Percentiles rank a stretch among this genome's conserved stretches.
These are phyloP conservation scores for Rhyacophila evoluta DNA, from an alignment of 2,888 invertebrate genomes.

Conservation along the genomic window DNA sequence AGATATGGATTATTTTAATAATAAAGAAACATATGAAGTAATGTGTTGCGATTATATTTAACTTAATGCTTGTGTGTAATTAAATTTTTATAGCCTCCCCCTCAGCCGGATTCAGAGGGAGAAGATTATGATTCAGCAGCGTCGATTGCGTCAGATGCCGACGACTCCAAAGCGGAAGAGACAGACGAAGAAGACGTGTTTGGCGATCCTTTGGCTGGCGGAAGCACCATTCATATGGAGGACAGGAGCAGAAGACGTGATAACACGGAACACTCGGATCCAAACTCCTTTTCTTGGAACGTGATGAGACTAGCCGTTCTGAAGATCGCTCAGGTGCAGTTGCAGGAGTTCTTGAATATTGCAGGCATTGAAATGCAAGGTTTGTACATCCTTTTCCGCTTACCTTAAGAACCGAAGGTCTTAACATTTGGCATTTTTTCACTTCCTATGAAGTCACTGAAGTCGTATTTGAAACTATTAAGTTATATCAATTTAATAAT, in stretches of 20 bases:
- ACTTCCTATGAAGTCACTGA: too few relatives aligned
- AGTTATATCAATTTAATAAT: too few relatives aligned
- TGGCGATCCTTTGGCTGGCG: conserved; percentile 64
- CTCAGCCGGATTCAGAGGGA: conserved; percentile 78
- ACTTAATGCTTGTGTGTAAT: too few relatives aligned
- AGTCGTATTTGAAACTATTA: too few relatives aligned
- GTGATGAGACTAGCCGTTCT: conserved; percentile 92
- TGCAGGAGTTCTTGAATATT: conserved; percentile 88
- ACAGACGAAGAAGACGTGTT: conserved; percentile 87
- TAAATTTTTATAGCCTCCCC: conserved; percentile 63
- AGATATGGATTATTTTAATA: too few relatives aligned
- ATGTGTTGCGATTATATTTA: too few relatives aligned
- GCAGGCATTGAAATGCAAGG: conserved; percentile 93
- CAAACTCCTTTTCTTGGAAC: conserved; percentile 96
- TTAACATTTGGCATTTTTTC: too few relatives aligned
- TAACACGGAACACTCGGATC: conserved; percentile 91
- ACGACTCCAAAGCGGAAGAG: conserved; percentile 76
- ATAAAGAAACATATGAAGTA: too few relatives aligned
- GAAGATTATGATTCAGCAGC: conserved; percentile 91
- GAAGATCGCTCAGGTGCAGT: conserved; percentile 83
- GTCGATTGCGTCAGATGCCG: conserved; percentile 82
- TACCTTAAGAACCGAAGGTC: too few relatives aligned
- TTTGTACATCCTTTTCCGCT: conserved; percentile 59
- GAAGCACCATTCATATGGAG: conserved; percentile 60
- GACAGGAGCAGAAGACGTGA: conserved; percentile 61